Percentiles rank a stretch among this genome's conserved stretches.
Evolutionary conservation across 2,797 vertebrate species (phyloP).

Genomic region (Lagorchestes hirsutus): DNA sequence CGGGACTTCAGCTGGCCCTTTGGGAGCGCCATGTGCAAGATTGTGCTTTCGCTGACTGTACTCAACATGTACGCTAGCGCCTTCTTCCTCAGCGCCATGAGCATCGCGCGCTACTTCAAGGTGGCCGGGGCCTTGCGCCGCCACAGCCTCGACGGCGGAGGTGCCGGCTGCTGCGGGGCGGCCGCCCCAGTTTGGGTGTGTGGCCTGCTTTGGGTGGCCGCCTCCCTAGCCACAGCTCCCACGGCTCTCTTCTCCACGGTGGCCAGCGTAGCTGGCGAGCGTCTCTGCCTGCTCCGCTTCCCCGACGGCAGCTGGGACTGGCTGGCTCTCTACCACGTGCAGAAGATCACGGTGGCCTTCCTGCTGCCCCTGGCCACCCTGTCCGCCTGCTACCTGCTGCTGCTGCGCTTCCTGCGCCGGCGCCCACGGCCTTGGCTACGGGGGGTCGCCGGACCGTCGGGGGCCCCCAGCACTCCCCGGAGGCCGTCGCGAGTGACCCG

Average conservation of each 20-base stretch:
- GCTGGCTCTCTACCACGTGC: constrained; percentile 87
- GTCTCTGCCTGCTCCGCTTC: constrained; percentile 87
- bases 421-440: constrained; percentile 76
- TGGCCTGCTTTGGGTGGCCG: constrained; percentile 84
- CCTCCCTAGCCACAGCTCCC: constrained; percentile 85
- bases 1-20: constrained; percentile 90
- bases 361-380: constrained; percentile 85
- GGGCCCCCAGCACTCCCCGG: no score
- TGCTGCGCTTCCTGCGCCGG: constrained; percentile 37
- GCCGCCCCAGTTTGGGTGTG: not conserved
- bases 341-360: constrained; percentile 88
- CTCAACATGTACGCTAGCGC: constrained; percentile 90
- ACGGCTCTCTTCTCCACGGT: constrained; percentile 31
- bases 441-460: not conserved
- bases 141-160: not conserved
- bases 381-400: constrained; percentile 85
- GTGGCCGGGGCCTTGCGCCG: not conserved
- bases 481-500: not conserved
- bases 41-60: constrained; percentile 87
- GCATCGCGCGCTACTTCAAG: constrained; percentile 86
- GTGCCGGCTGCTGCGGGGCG: not conserved
- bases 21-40: constrained; percentile 87
- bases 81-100: constrained; percentile 89
- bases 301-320: constrained; percentile 77
- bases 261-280: constrained; percentile 86